Conservation (phyloP, 2,113 vertebrate species). For the Labrus mixtus region DNA sequence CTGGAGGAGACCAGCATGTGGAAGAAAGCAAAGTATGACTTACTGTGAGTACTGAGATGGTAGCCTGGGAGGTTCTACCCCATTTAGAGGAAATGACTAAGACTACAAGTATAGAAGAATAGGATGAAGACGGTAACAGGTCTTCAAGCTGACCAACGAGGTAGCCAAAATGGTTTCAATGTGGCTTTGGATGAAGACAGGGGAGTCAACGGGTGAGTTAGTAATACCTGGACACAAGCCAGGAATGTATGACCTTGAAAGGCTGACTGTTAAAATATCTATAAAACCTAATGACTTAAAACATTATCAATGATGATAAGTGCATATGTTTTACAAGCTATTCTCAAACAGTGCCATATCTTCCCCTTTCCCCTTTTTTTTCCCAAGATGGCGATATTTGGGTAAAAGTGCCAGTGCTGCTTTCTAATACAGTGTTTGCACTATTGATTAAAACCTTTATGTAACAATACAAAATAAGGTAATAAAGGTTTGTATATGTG, state of each 20-base stretch:
- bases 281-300: background rate
- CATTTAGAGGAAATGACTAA: background rate
- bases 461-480: background rate
- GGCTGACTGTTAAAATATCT: too few relatives aligned
- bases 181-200: background rate
- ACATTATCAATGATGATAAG: background rate
- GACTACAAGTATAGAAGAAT: background rate
- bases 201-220: background rate
- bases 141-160: background rate
- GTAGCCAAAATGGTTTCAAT: background rate
- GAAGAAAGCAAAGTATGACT: too few relatives aligned
- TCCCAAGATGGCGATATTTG: background rate
- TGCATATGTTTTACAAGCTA: background rate
- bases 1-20: background rate
- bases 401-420: background rate
- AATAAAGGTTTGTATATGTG: background rate
- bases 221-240: background rate
- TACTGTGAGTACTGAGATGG: background rate
- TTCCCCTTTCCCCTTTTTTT: background rate
- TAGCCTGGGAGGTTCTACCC: background rate
- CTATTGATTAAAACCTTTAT: background rate
- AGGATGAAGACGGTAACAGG: background rate
- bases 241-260: background rate
- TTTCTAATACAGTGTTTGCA: background rate
- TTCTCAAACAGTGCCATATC: background rate